Evolutionary conservation across 2,888 invertebrate genomes (phyloP).

Genomic region (Xylophagus ater): DNA sequence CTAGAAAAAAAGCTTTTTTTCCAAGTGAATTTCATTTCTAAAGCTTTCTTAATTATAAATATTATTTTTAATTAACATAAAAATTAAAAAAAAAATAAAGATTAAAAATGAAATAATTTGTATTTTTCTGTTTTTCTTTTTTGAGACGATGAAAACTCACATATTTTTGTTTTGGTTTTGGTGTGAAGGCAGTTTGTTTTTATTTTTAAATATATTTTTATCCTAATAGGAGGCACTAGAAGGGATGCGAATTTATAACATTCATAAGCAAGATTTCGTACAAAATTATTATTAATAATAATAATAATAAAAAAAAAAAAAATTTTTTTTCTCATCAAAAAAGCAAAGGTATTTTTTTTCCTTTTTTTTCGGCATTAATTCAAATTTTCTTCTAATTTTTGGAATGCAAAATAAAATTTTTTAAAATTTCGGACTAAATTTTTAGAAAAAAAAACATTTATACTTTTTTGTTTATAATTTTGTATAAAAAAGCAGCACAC

Average conservation of each 20-base stretch:
- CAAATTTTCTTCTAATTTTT: too few species aligned
- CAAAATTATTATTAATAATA: conserved; percentile 14
- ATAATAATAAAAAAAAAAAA: conserved; percentile 11
- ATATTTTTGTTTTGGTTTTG: conserved; percentile 26
- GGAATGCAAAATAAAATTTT: conserved; percentile 1
- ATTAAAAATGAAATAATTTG: conserved; percentile 20
- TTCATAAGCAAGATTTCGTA: conserved; percentile 16
- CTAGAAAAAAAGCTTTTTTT: conserved; percentile 2
- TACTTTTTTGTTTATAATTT: conserved; percentile 2
- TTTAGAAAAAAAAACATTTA: neutral
- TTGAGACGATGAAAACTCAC: conserved; percentile 18
- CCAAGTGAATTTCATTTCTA: neutral
- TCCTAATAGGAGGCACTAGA: conserved; percentile 42
- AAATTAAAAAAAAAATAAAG: conserved; percentile 14
- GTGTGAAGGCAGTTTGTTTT: too few species aligned
- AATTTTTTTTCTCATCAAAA: conserved; percentile 3
- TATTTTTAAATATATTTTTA: too few species aligned
- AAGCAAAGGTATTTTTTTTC: conserved; percentile 18
- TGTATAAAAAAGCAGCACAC: conserved; percentile 15
- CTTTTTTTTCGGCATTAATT: conserved; percentile 1
- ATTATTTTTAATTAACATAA: conserved; percentile 7
- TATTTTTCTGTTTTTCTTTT: conserved; percentile 13
- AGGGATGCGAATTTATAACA: conserved; percentile 25
- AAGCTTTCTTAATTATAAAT: conserved; percentile 2
- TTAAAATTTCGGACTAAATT: neutral